phyloP scores from a whole-genome alignment of 1,140 invertebrate genomes.

The Drosophila asahinai region DNA sequence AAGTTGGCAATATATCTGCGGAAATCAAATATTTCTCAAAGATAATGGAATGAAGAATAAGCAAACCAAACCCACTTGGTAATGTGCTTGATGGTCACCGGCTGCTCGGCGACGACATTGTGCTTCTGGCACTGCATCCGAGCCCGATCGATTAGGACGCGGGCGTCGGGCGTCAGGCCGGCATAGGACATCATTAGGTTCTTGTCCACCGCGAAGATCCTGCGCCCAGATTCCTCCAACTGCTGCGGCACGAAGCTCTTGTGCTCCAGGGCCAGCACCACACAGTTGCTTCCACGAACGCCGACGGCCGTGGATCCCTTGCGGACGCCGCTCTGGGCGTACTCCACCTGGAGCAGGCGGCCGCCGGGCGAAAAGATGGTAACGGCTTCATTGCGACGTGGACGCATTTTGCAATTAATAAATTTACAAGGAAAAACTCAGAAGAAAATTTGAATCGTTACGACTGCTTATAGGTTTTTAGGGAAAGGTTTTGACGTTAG shows the following conservation, averaged over 20 bases:
- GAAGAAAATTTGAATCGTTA: background rate
- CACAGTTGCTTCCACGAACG: background rate
- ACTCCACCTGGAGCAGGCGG: background rate
- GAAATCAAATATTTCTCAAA: too few relatives aligned
- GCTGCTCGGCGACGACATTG: fast-evolving
- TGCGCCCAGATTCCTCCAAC: background rate
- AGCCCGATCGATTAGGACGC: background rate
- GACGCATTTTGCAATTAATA: background rate
- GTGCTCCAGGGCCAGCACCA: background rate
- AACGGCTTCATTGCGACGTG: background rate
- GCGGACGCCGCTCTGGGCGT: background rate
- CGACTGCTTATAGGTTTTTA: too few relatives aligned
- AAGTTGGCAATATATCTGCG: background rate
- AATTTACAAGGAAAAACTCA: background rate
- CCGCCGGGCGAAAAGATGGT: background rate
- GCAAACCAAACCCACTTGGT: background rate
- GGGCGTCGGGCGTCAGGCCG: background rate
- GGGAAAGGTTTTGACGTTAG: background rate
- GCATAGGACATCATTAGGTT: constrained; percentile 1
- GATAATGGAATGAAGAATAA: too few relatives aligned
- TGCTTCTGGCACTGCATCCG: background rate
- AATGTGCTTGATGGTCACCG: background rate
- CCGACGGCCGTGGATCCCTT: background rate
- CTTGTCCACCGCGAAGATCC: background rate
- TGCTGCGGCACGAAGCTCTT: background rate